phyloP scores from a whole-genome alignment of 2,113 vertebrate species.

The Campylorhamphus procurvoides region DNA sequence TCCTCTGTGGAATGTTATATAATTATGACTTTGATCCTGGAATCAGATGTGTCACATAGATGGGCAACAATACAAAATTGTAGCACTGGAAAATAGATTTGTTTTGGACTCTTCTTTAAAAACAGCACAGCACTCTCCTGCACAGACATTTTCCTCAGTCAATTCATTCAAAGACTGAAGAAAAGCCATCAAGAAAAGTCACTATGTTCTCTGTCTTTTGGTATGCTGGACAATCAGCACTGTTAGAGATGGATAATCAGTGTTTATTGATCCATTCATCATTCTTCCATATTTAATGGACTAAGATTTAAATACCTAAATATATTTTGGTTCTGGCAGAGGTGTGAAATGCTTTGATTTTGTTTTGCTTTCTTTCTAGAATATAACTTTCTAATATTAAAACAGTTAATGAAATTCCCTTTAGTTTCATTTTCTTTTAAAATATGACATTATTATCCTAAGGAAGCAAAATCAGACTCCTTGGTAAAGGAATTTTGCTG shows the following conservation, averaged over 20 bases:
- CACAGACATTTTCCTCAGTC: neutral
- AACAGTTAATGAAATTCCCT: neutral
- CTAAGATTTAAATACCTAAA: neutral
- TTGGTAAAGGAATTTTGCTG: neutral
- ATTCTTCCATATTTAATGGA: neutral
- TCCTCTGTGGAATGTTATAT: neutral
- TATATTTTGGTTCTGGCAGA: neutral
- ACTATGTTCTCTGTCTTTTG: neutral
- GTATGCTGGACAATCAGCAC: neutral
- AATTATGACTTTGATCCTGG: neutral
- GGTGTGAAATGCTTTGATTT: neutral
- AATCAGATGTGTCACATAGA: conserved; percentile 3
- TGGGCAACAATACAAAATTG: neutral
- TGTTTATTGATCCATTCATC: neutral
- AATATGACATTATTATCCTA: neutral
- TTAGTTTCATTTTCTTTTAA: neutral
- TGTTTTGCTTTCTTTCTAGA: neutral
- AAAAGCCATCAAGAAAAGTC: neutral
- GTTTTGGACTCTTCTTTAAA: neutral
- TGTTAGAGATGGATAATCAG: neutral
- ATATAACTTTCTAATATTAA: neutral
- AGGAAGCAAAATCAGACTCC: neutral
- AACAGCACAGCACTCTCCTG: neutral
- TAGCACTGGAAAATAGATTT: neutral
- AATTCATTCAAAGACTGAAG: neutral